These are phyloP conservation scores for Euura saliciscinereae DNA, from an alignment of 1,140 invertebrate genomes.

Conservation along the genomic window DNA sequence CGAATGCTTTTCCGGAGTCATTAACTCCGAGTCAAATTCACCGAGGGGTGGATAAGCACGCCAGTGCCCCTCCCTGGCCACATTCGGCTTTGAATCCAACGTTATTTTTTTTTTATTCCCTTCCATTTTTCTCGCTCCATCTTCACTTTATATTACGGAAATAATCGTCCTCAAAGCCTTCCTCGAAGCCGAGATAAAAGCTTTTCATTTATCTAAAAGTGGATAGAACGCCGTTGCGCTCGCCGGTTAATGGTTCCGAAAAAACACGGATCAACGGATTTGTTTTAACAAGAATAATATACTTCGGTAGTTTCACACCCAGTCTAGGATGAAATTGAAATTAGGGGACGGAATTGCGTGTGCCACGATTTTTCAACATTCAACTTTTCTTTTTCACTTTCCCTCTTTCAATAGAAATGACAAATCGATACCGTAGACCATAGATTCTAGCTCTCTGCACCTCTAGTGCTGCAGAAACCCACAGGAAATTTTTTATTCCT, in stretches of 20 bases:
- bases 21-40: neutral
- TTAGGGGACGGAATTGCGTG: too few relatives aligned
- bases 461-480: neutral
- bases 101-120: neutral
- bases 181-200: neutral
- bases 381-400: too few relatives aligned
- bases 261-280: neutral
- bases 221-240: neutral
- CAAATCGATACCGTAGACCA: neutral
- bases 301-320: too few relatives aligned
- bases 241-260: neutral
- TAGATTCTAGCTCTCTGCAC: neutral
- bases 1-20: neutral
- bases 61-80: neutral
- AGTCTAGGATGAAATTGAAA: too few relatives aligned
- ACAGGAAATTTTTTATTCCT: neutral
- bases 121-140: neutral
- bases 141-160: neutral
- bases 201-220: constrained; percentile 1
- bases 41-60: neutral
- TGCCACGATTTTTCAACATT: too few relatives aligned
- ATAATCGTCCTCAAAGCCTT: neutral
- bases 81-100: neutral
- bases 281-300: too few relatives aligned
- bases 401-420: neutral